These are phyloP conservation scores for Plagiodera versicolora DNA, from an alignment of 2,888 invertebrate genomes.

Conservation along the genomic window DNA sequence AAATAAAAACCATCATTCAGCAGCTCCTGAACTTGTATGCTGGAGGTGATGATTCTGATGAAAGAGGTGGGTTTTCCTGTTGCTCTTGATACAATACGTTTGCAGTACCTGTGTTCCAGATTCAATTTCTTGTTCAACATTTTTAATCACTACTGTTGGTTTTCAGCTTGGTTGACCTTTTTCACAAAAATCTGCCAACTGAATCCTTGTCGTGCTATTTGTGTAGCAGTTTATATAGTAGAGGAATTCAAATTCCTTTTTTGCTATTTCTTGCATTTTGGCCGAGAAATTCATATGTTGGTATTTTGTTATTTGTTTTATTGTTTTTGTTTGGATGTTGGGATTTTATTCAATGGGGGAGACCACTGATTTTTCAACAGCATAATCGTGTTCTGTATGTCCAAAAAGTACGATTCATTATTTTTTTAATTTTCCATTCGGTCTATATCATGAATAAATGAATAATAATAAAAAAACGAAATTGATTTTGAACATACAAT, in stretches of 20 bases:
- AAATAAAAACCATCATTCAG: constrained; percentile 1
- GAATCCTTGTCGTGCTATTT: neutral
- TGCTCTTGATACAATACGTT: neutral
- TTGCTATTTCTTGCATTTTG: constrained; percentile 4
- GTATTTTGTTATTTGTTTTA: constrained; percentile 1
- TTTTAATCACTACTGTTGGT: neutral
- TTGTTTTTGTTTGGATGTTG: no score
- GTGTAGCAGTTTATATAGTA: constrained; percentile 1
- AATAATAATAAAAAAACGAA: no score
- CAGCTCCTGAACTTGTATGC: neutral
- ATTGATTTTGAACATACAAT: no score
- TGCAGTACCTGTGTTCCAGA: neutral
- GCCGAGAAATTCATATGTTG: constrained; percentile 2
- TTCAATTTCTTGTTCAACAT: no score
- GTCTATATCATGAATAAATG: no score
- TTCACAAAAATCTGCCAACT: neutral
- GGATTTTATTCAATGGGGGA: no score
- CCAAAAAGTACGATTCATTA: no score
- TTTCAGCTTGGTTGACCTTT: neutral
- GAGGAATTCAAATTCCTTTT: constrained; percentile 1
- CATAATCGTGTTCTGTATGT: no score
- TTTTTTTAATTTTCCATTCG: no score
- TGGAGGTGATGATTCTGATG: constrained; percentile 4
- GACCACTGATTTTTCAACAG: no score
- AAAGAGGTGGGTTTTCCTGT: no score